Base-by-base conservation (phyloP, 2,113 vertebrate species). In the Trogon surrucura region DNA sequence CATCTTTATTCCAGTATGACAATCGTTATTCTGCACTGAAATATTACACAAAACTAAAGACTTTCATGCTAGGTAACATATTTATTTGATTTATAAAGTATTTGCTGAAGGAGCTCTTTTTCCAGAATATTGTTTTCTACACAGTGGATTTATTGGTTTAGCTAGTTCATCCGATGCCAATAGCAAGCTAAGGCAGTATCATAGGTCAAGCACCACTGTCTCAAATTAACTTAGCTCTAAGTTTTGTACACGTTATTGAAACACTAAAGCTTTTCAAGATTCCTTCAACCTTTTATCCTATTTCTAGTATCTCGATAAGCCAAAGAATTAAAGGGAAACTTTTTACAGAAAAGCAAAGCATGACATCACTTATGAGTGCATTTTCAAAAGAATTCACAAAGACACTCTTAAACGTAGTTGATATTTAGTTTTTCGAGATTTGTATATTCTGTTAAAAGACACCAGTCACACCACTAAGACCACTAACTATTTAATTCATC, bases 81-180 rank as follows among this genome's bases (percentile, higher is more conserved):
- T 48, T 80, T 77, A 32, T 58, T 88, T 77, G 9, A 80, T 83
- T 90, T 86, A 32, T 47, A 27, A 80, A 95, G 32, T 54, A 58
- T 80, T 77, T 70, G 16, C 58, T 80, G 13, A 91, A 81, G 32
- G 64, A 61, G 22, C 10, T 26, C 21, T 89, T 73, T 45, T 64
- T 61, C 47, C 64, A 80, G 51, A 90, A 58, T 44, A 61, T 60
- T 51, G 16, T 86, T 92, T 89, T 81, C 51, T 79, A 58, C 69
- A 77, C 60, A 86, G 91, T 67, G 45, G 94, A 95, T 95, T 92
- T 89, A 93, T 92, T 91, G 91, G 96, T 96, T 95, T 94, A 65
- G 69, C 86, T 88, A 84, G 92, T 95, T 95, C 83, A 51, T 66
- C 57, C 3, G 17, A 96, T 84, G 83, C 72, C 79, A 81, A 62